A percentile compares a stretch with the other conserved stretches of the same genome.
Conservation (phyloP, 2,797 vertebrate genomes). For the Rhyacichthys aspro region DNA sequence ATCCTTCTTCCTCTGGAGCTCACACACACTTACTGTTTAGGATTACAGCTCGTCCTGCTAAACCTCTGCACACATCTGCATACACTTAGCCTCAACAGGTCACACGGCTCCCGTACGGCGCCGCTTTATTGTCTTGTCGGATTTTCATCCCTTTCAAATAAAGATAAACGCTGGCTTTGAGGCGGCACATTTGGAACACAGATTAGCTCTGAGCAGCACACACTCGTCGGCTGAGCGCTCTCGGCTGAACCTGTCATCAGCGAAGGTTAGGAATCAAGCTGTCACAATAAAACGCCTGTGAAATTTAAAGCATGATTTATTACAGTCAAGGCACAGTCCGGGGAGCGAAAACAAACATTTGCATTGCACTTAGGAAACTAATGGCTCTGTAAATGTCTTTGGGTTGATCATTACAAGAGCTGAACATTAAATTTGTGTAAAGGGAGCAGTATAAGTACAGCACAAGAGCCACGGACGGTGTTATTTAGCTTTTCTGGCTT, state of each 20-base stretch:
- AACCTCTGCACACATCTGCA: background rate
- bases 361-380: conserved; percentile 7
- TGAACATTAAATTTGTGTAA: background rate
- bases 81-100: conserved; percentile 15
- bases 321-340: background rate
- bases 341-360: conserved; percentile 10
- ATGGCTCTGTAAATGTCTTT: conserved; percentile 15
- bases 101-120: background rate
- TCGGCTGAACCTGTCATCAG: conserved; percentile 39
- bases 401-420: background rate
- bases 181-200: conserved; percentile 24
- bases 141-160: background rate
- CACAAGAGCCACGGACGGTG: too few species aligned
- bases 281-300: conserved; percentile 26
- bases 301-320: conserved; percentile 28
- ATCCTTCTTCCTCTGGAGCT: conserved; percentile 18
- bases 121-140: background rate
- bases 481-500: too few species aligned
- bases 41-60: too few species aligned
- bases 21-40: conserved; percentile 4
- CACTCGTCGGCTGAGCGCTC: conserved; percentile 32
- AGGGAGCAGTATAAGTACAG: background rate
- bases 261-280: conserved; percentile 47
- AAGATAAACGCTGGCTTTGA: conserved; percentile 30
- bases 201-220: conserved; percentile 35